Evolutionary conservation across 2,113 vertebrate genomes (phyloP), one percentile per base, ranked within the genome.

Genomic region (Apodemus sylvaticus): DNA sequence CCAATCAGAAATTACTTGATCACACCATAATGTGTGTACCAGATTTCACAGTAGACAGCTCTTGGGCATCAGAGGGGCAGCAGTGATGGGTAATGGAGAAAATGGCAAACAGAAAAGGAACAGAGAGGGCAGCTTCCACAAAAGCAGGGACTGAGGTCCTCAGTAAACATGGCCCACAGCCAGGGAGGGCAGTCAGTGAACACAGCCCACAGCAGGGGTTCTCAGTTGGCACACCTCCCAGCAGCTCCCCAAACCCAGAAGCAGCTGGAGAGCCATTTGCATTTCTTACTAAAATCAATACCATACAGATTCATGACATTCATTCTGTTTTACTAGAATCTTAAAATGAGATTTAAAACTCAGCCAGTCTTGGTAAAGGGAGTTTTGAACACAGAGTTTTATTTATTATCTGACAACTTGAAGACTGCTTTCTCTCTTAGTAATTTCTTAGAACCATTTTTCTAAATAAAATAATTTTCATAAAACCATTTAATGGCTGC

Each of bases 401-500:
- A 79, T 17, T 91, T 62, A 53, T 70, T n/a, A 83, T 29, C 34
- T 89, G 70, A 70, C 53, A 71, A n/a, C 70, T 55, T 9, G 42
- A 68, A 70, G 5, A 13, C 70, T 55, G 29, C 83, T 81, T 93
- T 79, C 68, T 87, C 74, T 85, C 26, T 24, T 62, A 89, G 62
- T 36, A 16, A 73, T 92, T 58, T 85, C 68, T 78, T 92, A 24
- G 51, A 31, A 86, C 24, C 9, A 34, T 64, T 66, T 89, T 92
- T 89, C 62, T 92, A 78, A 22, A 89, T 39, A 24, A 85, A 78
- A 53, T 89, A 51, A 48, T 62, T 31, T 88, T 78, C 53, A 51
- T 19, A 34, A 64, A 89, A 45, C 7, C 20, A n/a, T 79, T 89
- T 88, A 14, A n/a, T 34, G 29, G 26, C 29, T 77, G 70, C 20